Conservation (phyloP, 2,797 vertebrate species). For the Cossypha polioptera region DNA sequence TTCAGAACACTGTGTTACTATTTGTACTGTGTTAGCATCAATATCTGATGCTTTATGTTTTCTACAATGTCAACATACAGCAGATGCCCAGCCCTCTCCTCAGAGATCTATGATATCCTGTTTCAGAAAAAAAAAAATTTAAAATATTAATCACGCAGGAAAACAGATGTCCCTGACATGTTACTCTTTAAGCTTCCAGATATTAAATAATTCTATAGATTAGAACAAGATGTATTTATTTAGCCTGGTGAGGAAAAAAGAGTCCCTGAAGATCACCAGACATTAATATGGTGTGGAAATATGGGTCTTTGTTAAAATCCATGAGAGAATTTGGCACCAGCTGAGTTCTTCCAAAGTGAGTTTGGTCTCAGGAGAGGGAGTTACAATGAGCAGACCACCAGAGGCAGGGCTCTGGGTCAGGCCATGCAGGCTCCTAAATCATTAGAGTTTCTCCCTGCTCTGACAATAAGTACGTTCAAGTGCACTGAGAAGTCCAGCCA, state of each 20-base stretch:
- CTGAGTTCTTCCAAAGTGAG: background rate
- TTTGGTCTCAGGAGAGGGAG: background rate
- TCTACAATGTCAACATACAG: constrained; percentile 16
- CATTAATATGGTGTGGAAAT: background rate
- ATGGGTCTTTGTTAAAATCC: background rate
- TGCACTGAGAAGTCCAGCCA: background rate
- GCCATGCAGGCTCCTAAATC: background rate
- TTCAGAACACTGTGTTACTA: background rate
- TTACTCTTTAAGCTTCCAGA: background rate
- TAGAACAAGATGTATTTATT: background rate
- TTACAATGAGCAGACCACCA: background rate
- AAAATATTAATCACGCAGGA: background rate
- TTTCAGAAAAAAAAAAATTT: background rate
- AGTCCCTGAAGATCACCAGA: background rate
- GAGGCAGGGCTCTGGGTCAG: background rate
- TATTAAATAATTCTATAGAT: background rate
- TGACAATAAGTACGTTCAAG: background rate
- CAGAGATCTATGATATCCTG: background rate
- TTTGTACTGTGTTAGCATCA: background rate
- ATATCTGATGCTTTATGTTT: constrained; percentile 21
- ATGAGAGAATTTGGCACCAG: background rate
- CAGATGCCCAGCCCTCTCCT: constrained; percentile 23
- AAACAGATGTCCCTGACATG: background rate
- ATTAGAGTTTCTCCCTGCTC: background rate
- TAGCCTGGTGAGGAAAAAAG: background rate